Evolutionary conservation across 2,113 vertebrate species (phyloP).

Genomic region (Ursus arctos): DNA sequence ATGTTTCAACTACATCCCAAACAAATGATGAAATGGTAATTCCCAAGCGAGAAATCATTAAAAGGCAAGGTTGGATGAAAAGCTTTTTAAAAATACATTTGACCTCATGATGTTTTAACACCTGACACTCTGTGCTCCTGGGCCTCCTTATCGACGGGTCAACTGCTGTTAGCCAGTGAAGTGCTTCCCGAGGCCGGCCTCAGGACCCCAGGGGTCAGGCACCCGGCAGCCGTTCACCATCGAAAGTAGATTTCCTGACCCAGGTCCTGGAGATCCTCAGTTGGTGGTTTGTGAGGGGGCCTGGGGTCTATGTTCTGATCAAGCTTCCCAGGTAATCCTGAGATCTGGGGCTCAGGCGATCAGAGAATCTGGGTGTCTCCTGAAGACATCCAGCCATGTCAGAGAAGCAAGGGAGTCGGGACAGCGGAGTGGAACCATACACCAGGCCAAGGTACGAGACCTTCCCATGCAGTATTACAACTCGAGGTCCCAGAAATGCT

Average conservation of each 20-base stretch:
- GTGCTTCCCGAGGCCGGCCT: not conserved
- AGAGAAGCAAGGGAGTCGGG: not conserved
- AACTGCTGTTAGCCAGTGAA: no score
- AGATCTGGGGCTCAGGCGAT: not conserved
- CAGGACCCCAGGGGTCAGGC: not conserved
- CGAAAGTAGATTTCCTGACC: not conserved
- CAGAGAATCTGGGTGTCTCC: not conserved
- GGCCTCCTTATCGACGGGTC: not conserved
- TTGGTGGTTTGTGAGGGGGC: not conserved
- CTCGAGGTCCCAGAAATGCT: not conserved
- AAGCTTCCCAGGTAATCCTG: not conserved
- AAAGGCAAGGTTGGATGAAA: not conserved
- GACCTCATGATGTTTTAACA: not conserved
- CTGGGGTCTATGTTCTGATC: not conserved
- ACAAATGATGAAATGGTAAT: not conserved
- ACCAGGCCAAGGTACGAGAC: not conserved
- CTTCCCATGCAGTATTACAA: not conserved
- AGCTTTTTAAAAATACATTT: not conserved
- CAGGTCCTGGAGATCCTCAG: not conserved
- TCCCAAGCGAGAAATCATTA: not conserved
- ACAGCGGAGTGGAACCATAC: fast-evolving
- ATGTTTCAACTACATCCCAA: not conserved
- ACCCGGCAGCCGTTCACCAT: not conserved
- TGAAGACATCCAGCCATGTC: not conserved
- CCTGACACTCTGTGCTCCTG: not conserved